These are phyloP conservation scores for Archips crataeganus DNA, from an alignment of 2,888 invertebrate species.

Conservation along the genomic window DNA sequence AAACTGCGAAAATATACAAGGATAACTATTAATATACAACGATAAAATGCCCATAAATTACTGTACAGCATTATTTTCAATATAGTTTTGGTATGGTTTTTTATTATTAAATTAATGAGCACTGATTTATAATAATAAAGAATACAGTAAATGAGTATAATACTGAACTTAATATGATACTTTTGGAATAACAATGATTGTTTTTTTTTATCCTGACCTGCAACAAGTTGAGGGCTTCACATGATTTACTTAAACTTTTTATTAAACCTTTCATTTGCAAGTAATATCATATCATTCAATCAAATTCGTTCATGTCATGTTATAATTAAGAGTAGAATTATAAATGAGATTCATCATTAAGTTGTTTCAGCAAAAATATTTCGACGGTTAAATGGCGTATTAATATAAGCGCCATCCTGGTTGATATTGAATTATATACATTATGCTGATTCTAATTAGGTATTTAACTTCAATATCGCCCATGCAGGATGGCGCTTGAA, in stretches of 20 bases:
- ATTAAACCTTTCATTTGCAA: too few relatives aligned
- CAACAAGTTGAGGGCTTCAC: too few relatives aligned
- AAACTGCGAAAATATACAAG: neutral
- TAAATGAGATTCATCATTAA: neutral
- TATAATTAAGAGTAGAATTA: neutral
- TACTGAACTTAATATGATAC: constrained; percentile 9
- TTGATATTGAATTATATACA: too few relatives aligned
- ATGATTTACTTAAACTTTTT: neutral
- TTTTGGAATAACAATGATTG: constrained; percentile 2
- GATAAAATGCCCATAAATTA: constrained; percentile 18
- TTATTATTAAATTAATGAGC: constrained; percentile 12
- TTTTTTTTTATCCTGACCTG: too few relatives aligned
- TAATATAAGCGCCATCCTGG: too few relatives aligned
- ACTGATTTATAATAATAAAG: neutral
- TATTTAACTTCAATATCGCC: too few relatives aligned
- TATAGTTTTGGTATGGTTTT: constrained; percentile 46
- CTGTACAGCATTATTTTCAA: constrained; percentile 48
- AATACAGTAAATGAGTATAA: constrained; percentile 12
- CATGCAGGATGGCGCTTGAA: too few relatives aligned
- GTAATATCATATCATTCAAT: neutral
- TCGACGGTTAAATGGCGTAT: too few relatives aligned
- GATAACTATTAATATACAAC: constrained; percentile 17
- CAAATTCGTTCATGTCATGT: neutral
- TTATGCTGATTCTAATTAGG: too few relatives aligned
- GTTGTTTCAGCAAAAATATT: neutral